These are phyloP conservation scores for Labeo calbasu DNA, from an alignment of 2,797 vertebrate species.

Conservation along the genomic window DNA sequence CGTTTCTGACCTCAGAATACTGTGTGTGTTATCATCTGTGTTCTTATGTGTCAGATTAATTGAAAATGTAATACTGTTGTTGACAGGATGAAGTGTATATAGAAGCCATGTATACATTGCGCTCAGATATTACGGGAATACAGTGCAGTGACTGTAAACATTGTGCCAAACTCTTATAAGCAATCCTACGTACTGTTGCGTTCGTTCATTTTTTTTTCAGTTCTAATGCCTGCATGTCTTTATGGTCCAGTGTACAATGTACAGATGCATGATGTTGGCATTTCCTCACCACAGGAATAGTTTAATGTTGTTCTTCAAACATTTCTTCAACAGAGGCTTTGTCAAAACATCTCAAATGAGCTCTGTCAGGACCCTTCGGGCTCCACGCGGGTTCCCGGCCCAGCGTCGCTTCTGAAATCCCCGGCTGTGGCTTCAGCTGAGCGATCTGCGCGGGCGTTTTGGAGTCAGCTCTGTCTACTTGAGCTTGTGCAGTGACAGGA, in stretches of 20 bases:
- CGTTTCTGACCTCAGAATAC: slow-evolving; percentile 10
- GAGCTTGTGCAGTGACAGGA: not conserved
- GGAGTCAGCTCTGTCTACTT: slow-evolving; percentile 23
- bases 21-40: not conserved
- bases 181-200: not conserved
- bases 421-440: not conserved
- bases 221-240: not conserved
- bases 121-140: not conserved
- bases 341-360: slow-evolving; percentile 18
- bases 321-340: slow-evolving; percentile 4
- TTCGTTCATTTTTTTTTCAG: not conserved
- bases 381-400: not conserved
- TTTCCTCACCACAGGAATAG: not conserved
- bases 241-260: slow-evolving; percentile 5
- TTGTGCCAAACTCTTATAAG: slow-evolving; percentile 7
- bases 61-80: slow-evolving; percentile 24
- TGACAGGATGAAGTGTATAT: slow-evolving; percentile 12
- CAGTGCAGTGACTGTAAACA: not conserved
- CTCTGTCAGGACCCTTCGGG: not conserved
- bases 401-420: not conserved
- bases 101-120: not conserved
- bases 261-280: slow-evolving; percentile 10
- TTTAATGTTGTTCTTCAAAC: slow-evolving; percentile 1
- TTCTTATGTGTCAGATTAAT: slow-evolving; percentile 15
- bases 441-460: not conserved